A percentile compares a stretch with the other conserved stretches of the same genome.
These are phyloP conservation scores for Entomobrya multifasciata DNA, from an alignment of 2,888 invertebrate species.

Conservation along the genomic window DNA sequence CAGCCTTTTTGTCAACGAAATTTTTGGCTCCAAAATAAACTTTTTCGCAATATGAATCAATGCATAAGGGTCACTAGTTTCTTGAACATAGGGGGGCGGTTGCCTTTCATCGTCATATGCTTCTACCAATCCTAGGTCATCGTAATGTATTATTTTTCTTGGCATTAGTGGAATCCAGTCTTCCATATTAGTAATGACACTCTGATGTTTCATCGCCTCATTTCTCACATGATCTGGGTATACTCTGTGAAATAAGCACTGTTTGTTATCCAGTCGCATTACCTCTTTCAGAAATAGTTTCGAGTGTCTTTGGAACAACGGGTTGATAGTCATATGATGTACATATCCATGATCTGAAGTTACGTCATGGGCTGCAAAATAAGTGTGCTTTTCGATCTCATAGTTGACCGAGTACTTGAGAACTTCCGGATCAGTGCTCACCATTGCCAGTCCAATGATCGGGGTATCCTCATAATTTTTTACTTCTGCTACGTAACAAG, in stretches of 20 bases:
- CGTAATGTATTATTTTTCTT: slow-evolving; percentile 79
- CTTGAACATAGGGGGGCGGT: slow-evolving; percentile 69
- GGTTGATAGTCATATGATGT: slow-evolving; percentile 83
- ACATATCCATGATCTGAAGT: slow-evolving; percentile 81
- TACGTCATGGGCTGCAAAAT: slow-evolving; percentile 79
- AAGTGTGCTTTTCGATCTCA: slow-evolving; percentile 81
- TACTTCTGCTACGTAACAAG: slow-evolving; percentile 73
- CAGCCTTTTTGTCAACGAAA: slow-evolving; percentile 84
- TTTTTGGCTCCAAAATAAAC: slow-evolving; percentile 81
- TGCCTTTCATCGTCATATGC: slow-evolving; percentile 74
- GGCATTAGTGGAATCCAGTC: slow-evolving; percentile 81
- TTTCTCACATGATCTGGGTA: slow-evolving; percentile 81
- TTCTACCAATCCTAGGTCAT: slow-evolving; percentile 69
- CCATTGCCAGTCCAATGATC: slow-evolving; percentile 74
- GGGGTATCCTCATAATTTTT: slow-evolving; percentile 62
- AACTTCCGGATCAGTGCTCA: slow-evolving; percentile 80
- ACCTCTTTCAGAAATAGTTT: slow-evolving; percentile 85
- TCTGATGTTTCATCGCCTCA: slow-evolving; percentile 64
- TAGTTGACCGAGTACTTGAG: slow-evolving; percentile 81
- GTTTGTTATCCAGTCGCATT: slow-evolving; percentile 83
- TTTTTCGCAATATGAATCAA: slow-evolving; percentile 75
- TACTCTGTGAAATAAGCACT: slow-evolving; percentile 84
- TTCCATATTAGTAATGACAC: slow-evolving; percentile 81
- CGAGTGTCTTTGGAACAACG: slow-evolving; percentile 84
- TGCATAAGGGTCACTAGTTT: slow-evolving; percentile 65